These are phyloP conservation scores for Papilio glaucus DNA, from an alignment of 1,140 invertebrate genomes.

Conservation along the genomic window DNA sequence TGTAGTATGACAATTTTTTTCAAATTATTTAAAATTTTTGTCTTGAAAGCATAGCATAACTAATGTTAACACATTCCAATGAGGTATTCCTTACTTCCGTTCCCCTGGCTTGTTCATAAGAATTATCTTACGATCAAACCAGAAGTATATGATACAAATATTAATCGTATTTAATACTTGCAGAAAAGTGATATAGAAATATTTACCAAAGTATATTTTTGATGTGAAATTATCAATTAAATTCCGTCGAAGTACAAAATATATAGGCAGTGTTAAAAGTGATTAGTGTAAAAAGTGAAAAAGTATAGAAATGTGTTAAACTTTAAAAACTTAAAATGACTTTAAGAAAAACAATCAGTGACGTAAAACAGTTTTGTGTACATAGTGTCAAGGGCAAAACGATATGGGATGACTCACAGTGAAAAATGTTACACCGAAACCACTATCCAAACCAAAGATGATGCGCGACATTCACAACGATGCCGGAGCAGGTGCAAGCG, in stretches of 20 bases:
- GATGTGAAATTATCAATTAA: constrained; percentile 71
- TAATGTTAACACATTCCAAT: constrained; percentile 54
- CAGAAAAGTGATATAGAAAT: constrained; percentile 75
- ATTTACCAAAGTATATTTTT: constrained; percentile 76
- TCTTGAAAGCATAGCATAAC: neutral
- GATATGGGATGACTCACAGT: constrained; percentile 83
- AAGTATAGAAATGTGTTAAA: constrained; percentile 69
- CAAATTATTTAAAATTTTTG: neutral
- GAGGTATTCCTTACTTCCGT: constrained; percentile 59
- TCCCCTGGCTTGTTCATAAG: constrained; percentile 69
- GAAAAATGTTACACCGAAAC: constrained; percentile 76
- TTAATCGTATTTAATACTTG: constrained; percentile 48
- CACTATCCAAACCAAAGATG: constrained; percentile 76
- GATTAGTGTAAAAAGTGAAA: constrained; percentile 57
- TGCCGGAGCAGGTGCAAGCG: constrained; percentile 75
- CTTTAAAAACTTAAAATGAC: constrained; percentile 67
- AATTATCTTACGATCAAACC: constrained; percentile 61
- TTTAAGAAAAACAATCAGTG: constrained; percentile 59
- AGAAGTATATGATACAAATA: constrained; percentile 47
- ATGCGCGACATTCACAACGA: constrained; percentile 81
- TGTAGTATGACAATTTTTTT: too few relatives aligned
- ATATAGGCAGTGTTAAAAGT: constrained; percentile 69
- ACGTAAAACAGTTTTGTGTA: constrained; percentile 65
- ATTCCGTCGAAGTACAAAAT: constrained; percentile 81
- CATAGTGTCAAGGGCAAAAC: constrained; percentile 76